These are phyloP conservation scores for Hylaea fasciaria DNA, from an alignment of 2,888 invertebrate genomes.

Conservation along the genomic window DNA sequence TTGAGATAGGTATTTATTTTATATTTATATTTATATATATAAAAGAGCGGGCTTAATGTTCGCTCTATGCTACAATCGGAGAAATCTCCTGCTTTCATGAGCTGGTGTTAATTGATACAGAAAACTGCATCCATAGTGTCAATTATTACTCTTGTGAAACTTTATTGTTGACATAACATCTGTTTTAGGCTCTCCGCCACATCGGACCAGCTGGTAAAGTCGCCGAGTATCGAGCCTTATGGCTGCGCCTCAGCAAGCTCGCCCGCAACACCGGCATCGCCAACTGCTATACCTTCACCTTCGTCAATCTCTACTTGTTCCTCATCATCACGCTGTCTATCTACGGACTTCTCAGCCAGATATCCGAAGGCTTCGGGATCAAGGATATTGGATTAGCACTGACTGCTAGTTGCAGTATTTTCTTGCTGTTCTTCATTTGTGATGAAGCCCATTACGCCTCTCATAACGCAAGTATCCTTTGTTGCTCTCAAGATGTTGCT, in stretches of 20 bases:
- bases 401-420: constrained; percentile 87
- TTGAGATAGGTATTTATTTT: no score
- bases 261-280: constrained; percentile 88
- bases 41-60: no score
- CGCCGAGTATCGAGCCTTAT: constrained; percentile 88
- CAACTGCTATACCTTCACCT: constrained; percentile 88
- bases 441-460: constrained; percentile 91
- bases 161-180: not conserved
- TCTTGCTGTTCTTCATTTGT: constrained; percentile 88
- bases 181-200: constrained; percentile 85
- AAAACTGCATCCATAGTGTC: no score
- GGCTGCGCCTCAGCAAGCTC: constrained; percentile 89
- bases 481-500: no score
- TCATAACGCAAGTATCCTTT: constrained; percentile 84
- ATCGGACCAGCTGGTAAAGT: constrained; percentile 88
- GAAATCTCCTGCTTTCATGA: no score
- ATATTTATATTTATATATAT: no score
- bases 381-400: constrained; percentile 89
- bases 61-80: no score
- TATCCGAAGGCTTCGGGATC: constrained; percentile 89
- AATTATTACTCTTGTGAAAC: no score
- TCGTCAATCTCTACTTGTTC: constrained; percentile 88
- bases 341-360: constrained; percentile 89
- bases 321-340: constrained; percentile 90
- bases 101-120: no score